phyloP scores from a whole-genome alignment of 2,113 vertebrate genomes.

The Ramphastos sulfuratus region DNA sequence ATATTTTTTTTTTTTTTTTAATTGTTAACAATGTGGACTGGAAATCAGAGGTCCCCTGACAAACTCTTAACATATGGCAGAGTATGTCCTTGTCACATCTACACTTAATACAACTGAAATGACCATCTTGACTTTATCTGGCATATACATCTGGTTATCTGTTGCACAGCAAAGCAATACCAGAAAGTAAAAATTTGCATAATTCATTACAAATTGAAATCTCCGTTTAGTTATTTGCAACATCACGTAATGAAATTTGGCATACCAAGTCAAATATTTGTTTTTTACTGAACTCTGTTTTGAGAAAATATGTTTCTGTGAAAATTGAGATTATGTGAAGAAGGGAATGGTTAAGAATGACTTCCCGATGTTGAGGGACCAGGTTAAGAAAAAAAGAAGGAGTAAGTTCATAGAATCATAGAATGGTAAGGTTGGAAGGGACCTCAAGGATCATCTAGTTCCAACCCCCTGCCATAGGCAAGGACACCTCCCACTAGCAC shows the following conservation, averaged over 20 bases:
- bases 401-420: background rate
- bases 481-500: too few relatives aligned
- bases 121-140: slow-evolving; percentile 12
- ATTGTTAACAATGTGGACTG: background rate
- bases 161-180: background rate
- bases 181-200: background rate
- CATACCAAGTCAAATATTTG: background rate
- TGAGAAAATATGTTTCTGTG: background rate
- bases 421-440: too few relatives aligned
- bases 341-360: background rate
- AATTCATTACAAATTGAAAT: background rate
- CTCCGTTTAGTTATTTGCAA: background rate
- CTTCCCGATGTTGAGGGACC: background rate
- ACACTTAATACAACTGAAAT: background rate
- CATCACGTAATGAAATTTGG: background rate
- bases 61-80: background rate
- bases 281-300: background rate
- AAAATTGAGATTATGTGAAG: background rate
- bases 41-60: background rate
- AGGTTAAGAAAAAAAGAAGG: background rate
- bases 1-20: background rate
- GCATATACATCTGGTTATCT: background rate
- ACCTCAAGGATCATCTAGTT: too few relatives aligned
- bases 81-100: slow-evolving; percentile 9
- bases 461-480: too few relatives aligned